These are phyloP conservation scores for Trachemys scripta DNA, from an alignment of 2,113 vertebrate species.

Conservation along the genomic window DNA sequence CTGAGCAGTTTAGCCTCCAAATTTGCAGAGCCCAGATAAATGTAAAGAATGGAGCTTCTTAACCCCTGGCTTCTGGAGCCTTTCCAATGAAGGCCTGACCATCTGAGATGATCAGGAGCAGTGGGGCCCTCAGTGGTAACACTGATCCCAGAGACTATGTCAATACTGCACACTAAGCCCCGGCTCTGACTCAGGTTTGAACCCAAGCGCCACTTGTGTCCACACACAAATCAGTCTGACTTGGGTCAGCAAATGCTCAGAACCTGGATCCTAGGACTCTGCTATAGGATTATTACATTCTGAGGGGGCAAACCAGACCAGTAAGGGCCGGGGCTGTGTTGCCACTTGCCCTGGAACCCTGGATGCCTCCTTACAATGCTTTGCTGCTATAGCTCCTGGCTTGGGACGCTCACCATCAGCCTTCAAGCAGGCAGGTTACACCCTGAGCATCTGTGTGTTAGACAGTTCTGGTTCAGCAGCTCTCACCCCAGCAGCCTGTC, in stretches of 20 bases:
- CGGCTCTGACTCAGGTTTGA: neutral
- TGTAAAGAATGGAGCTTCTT: neutral
- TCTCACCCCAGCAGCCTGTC: neutral
- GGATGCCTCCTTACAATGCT: neutral
- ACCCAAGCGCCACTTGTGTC: too few relatives aligned
- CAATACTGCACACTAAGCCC: neutral
- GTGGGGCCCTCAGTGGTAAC: neutral
- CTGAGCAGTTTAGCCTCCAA: neutral
- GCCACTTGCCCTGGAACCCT: neutral
- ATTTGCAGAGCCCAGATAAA: neutral
- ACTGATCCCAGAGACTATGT: neutral
- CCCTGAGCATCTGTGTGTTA: neutral
- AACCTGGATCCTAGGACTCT: neutral
- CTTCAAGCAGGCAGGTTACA: neutral
- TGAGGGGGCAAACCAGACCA: neutral
- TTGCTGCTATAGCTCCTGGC: neutral
- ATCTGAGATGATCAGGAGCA: neutral
- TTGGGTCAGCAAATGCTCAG: neutral
- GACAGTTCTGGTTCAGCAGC: neutral
- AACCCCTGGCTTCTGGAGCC: neutral
- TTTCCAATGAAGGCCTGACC: neutral
- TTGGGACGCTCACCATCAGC: neutral
- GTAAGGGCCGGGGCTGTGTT: neutral
- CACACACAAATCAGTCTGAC: too few relatives aligned
- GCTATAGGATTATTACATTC: neutral